A percentile compares a stretch with the other conserved stretches of the same genome.
These are phyloP conservation scores for Pardosa pseudoannulata DNA, from an alignment of 2,888 invertebrate genomes.

Conservation along the genomic window DNA sequence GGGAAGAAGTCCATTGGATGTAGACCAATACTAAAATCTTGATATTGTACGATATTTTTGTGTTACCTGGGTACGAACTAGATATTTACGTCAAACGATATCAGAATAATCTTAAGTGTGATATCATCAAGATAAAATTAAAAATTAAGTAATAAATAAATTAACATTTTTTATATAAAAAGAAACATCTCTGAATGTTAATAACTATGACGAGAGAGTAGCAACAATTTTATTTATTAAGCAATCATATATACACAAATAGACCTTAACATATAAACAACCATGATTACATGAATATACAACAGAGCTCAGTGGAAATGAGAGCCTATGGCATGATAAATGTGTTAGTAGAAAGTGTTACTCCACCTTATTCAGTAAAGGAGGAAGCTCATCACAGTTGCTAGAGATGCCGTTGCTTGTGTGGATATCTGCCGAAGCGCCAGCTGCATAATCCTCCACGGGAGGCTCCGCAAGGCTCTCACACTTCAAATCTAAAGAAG, in stretches of 20 bases:
- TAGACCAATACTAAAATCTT: too few species aligned
- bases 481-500: neutral
- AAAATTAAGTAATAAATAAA: too few species aligned
- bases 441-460: neutral
- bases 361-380: constrained; percentile 14
- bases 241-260: neutral
- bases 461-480: neutral
- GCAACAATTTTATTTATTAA: neutral
- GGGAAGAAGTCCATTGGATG: too few species aligned
- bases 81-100: too few species aligned
- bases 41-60: too few species aligned
- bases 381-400: neutral
- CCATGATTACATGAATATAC: neutral
- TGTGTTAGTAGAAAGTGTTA: neutral
- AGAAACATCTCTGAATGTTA: too few species aligned
- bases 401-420: neutral
- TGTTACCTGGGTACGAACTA: too few species aligned
- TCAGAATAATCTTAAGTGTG: too few species aligned
- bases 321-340: too few species aligned
- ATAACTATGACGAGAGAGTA: too few species aligned
- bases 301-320: neutral
- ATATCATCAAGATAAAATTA: too few species aligned
- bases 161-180: too few species aligned
- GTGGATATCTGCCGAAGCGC: neutral
- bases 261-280: neutral